Evolutionary conservation across 2,113 vertebrate species (phyloP), one percentile per base, ranked within the genome.

Genomic region (Periophthalmodon schlosseri): DNA sequence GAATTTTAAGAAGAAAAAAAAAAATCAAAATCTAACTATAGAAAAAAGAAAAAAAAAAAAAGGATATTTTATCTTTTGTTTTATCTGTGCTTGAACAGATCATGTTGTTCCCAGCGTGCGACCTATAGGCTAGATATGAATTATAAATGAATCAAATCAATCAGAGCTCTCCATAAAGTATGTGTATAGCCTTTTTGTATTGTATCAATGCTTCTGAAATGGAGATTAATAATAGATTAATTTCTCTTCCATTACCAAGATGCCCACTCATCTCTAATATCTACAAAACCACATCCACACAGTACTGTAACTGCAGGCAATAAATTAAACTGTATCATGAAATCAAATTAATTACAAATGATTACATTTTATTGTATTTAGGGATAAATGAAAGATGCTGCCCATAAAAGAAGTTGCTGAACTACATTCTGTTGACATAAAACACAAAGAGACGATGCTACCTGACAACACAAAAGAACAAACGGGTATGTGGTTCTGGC

Each of bases 141-240:
- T 78, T 56, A 75, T 77, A 76, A 65, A 84, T 73, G 21, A 65
- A 73, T 0, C 6, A 71, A 84, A 76, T 78, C 20, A 74, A 65
- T 67, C 65, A 65, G n/a, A 79, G 66, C 70, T 82, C 78, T 80
- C 78, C 81, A 78, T 63, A 81, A 24, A 58, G 5, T 63, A 6
- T 63, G 50, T 18, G 44, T 56, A 57, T 18, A 50, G 68, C 70
- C 81, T 84, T 72, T 73, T 77, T 81, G 74, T 64, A 71, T 67
- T 67, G 75, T 68, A 69, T 74, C 58, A 85, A 88, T 74, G 77
- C 82, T 82, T 78, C 71, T 70, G 79, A 88, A 93, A 83, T 77
- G 86, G 79, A 72, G 80, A 88, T 92, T 70, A 92, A 92, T 93
- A 92, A 92, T 92, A 87, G 83, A 93, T 91, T 87, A 92, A 91